These are phyloP conservation scores for Mylabris phalerata DNA, from an alignment of 1,140 invertebrate genomes.

Conservation along the genomic window DNA sequence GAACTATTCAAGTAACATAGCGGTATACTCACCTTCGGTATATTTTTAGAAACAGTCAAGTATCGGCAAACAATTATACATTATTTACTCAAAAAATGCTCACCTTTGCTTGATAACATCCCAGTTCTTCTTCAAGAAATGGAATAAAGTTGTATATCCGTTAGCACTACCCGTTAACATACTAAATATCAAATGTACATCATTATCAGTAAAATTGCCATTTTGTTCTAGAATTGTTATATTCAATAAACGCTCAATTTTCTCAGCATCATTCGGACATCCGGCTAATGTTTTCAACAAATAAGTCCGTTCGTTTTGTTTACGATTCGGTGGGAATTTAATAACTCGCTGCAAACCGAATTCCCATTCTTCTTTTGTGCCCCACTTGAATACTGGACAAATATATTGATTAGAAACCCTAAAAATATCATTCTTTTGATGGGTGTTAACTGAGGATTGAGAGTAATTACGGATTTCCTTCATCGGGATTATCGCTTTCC, in stretches of 20 bases:
- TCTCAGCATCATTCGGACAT: constrained; percentile 59
- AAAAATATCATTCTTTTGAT: constrained; percentile 24
- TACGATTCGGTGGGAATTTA: constrained; percentile 59
- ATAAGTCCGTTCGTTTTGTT: constrained; percentile 64
- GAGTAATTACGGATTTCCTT: constrained; percentile 62
- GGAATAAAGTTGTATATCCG: constrained; percentile 62
- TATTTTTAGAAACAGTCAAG: no score
- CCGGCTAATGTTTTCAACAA: constrained; percentile 67
- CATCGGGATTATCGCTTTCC: constrained; percentile 56
- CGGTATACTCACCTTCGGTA: no score
- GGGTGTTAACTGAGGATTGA: not conserved
- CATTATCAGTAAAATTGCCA: constrained; percentile 63
- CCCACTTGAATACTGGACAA: constrained; percentile 72
- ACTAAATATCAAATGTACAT: constrained; percentile 63
- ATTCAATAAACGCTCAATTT: constrained; percentile 61
- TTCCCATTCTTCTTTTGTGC: constrained; percentile 67
- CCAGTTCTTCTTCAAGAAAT: constrained; percentile 62
- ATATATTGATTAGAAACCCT: constrained; percentile 66
- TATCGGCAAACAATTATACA: no score
- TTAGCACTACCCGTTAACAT: constrained; percentile 58
- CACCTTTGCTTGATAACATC: constrained; percentile 55
- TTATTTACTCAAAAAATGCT: constrained; percentile 7
- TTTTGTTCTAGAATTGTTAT: constrained; percentile 58
- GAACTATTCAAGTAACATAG: no score
- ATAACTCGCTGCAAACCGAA: constrained; percentile 67